Evolutionary conservation across 1,140 invertebrate genomes (phyloP), one percentile per base, ranked within the genome.

Genomic region (Drosophila chauvacae): DNA sequence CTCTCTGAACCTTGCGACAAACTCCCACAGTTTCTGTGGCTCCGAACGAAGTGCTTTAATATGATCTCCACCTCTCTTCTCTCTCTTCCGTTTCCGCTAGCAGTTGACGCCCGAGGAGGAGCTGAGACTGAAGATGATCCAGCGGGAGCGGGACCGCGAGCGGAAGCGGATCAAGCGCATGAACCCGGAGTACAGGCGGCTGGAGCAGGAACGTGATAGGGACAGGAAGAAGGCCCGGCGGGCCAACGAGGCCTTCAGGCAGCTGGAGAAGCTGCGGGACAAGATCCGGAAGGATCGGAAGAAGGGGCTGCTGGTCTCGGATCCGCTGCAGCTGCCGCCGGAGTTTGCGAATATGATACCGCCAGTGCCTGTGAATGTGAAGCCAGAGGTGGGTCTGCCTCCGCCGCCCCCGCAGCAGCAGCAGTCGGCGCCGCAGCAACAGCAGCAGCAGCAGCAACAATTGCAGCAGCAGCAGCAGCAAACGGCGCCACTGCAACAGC

Each of bases 261-360:
- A 92, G 62, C 66, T 92, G 65, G 91, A 92, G 39, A 92, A 92
- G 53, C 50, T 92, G 42, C 85, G 91, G 42, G 91, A 92, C 68
- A 92, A 92, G 76, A 92, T 92, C 78, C 72, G 91, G 14, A 92
- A 92, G 75, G 91, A 92, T 48, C 84, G 91, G 4, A 92, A 92
- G 53, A 92, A 92, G 61, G 91, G 91, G 26, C 69, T 91, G 4
- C 77, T 92, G 35, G 77, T 90, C 16, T 77, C 69, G 26, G 91
- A 92, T 61, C 81, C 87, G 0, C 48, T 76, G 35, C 85, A 88
- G 56, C 55, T 92, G 70, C 86, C 86, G 65, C 90, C 72, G 10
- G 84, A 88, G 28, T 90, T 91, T 37, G 78, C 86, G 47, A 71
- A 77, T 30, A 90, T 88, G 48, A 75, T 91, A 76, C 91, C 85